Percentiles rank a stretch among this genome's conserved stretches.
Conservation (phyloP, 2,797 vertebrate species). For the Acanthurus lineatus region DNA sequence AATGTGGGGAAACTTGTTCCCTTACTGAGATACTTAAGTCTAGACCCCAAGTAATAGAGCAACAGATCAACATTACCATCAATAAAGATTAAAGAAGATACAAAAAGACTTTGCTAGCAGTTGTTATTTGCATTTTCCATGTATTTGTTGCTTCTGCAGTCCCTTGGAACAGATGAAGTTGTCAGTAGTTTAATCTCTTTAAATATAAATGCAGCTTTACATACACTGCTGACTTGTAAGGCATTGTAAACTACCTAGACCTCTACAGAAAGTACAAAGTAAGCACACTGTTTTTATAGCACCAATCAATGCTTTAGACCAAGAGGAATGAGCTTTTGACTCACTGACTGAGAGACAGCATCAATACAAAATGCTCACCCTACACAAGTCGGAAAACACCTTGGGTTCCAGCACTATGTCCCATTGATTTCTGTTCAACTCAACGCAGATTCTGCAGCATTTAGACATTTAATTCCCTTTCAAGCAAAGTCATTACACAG, state of each 20-base stretch:
- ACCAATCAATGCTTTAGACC: constrained; percentile 76
- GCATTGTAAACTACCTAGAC: constrained; percentile 44
- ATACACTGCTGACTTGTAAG: constrained; percentile 41
- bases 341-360: constrained; percentile 74
- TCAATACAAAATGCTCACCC: constrained; percentile 78
- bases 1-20: not conserved
- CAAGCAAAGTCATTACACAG: constrained; percentile 84
- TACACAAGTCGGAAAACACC: constrained; percentile 83
- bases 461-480: constrained; percentile 84
- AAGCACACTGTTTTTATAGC: constrained; percentile 71
- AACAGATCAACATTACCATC: not conserved
- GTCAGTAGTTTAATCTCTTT: constrained; percentile 22
- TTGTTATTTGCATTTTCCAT: not conserved
- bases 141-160: not conserved
- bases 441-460: constrained; percentile 77
- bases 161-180: not conserved
- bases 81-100: not conserved
- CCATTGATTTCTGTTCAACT: constrained; percentile 83
- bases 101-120: not conserved
- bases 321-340: constrained; percentile 77
- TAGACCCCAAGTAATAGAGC: not conserved
- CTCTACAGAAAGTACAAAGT: constrained; percentile 73
- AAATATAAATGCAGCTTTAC: constrained; percentile 46
- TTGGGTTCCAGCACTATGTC: constrained; percentile 76
- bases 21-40: not conserved